phyloP scores from a whole-genome alignment of 2,888 invertebrate genomes.

The Epistrophella euchroma region DNA sequence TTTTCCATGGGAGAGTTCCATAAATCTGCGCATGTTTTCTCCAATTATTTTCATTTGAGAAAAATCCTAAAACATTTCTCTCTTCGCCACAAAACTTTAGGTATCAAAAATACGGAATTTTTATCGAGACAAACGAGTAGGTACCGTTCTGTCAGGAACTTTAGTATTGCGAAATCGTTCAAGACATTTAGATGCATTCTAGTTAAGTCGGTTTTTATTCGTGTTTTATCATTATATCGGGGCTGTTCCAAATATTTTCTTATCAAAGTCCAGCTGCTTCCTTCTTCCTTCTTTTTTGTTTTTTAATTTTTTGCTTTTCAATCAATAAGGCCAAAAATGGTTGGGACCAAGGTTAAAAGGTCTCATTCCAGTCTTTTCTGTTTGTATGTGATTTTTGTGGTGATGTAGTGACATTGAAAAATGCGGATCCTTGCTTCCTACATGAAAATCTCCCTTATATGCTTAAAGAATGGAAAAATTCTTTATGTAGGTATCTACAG shows the following conservation, averaged over 20 bases:
- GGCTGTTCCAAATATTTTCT: constrained; percentile 1
- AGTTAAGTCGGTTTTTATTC: constrained; percentile 4
- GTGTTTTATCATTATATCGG: constrained; percentile 8
- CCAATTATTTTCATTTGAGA: neutral
- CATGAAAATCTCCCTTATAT: neutral
- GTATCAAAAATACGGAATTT: constrained; percentile 11
- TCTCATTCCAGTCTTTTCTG: constrained; percentile 8
- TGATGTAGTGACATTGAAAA: neutral
- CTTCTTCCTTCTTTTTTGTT: neutral
- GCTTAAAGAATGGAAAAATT: neutral
- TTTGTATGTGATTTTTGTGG: neutral
- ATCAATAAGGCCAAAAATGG: constrained; percentile 12
- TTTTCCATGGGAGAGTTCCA: neutral
- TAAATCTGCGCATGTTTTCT: constrained; percentile 25
- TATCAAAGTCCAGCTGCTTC: constrained; percentile 14
- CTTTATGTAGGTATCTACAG: neutral
- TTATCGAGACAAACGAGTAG: neutral
- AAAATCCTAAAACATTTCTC: neutral
- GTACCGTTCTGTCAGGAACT: neutral
- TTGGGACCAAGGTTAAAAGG: constrained; percentile 29
- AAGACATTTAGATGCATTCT: constrained; percentile 34
- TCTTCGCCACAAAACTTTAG: constrained; percentile 38
- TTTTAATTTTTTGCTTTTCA: neutral
- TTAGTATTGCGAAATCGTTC: constrained; percentile 65
- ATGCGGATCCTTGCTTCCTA: neutral